Evolutionary conservation across 2,113 vertebrate genomes (phyloP).

Genomic region (Sturnira hondurensis): DNA sequence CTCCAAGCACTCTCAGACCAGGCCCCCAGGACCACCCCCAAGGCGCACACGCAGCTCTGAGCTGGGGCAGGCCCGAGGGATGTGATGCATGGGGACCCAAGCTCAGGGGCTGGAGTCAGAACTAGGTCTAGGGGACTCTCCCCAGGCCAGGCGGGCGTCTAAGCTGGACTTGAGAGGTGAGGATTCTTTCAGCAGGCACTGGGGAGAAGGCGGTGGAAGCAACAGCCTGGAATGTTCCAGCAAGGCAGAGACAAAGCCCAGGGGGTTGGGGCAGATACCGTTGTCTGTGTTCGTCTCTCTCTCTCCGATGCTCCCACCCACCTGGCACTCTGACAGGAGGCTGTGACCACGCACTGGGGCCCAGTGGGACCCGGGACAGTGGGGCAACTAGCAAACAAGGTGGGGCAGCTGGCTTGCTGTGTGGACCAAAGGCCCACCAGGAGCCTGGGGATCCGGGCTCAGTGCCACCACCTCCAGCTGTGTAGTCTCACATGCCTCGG

Average conservation of each 20-base stretch:
- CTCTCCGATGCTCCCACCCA: accelerated
- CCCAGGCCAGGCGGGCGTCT: accelerated
- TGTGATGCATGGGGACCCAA: accelerated
- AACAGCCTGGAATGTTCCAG: not conserved
- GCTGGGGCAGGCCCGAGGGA: accelerated
- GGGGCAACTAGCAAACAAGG: accelerated
- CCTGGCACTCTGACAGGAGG: no score
- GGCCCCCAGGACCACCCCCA: accelerated
- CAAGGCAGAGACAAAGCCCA: not conserved
- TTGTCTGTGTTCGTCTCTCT: not conserved
- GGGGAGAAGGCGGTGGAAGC: not conserved
- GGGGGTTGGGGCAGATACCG: not conserved
- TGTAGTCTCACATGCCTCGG: accelerated
- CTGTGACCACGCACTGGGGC: not conserved
- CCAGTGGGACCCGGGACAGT: accelerated
- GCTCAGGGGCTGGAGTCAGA: accelerated
- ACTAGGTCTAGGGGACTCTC: not conserved
- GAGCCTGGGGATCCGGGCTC: accelerated
- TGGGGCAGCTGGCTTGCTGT: not conserved
- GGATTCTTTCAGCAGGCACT: not conserved
- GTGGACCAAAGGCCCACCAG: accelerated
- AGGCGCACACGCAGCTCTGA: accelerated
- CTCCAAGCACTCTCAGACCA: no score
- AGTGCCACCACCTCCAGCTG: accelerated
- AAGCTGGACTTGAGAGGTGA: not conserved